Conservation (phyloP, 1,140 invertebrate genomes). For the Lordiphosa stackelbergi region DNA sequence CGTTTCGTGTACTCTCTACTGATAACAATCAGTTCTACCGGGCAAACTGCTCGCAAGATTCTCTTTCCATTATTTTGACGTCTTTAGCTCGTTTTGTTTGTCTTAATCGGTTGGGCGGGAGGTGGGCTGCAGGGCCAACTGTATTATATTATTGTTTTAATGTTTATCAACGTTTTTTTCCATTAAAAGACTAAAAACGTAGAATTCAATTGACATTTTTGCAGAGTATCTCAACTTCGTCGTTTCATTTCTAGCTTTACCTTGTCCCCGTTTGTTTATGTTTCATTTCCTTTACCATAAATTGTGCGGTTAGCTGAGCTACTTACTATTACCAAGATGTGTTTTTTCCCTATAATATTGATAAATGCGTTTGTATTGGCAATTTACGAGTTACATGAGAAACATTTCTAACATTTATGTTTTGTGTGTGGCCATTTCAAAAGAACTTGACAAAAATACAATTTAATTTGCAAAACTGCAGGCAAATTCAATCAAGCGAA, state of each 20-base stretch:
- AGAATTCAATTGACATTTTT: not conserved
- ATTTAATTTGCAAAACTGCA: slow-evolving; percentile 28
- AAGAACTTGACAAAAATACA: slow-evolving; percentile 20
- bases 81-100: no score
- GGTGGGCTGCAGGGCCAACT: no score
- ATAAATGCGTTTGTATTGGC: slow-evolving; percentile 36
- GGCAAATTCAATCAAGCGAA: slow-evolving; percentile 67
- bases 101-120: no score
- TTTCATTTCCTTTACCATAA: slow-evolving; percentile 60
- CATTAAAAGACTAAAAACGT: not conserved
- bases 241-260: not conserved
- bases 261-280: slow-evolving; percentile 33
- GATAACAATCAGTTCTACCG: no score
- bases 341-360: slow-evolving; percentile 40
- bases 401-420: slow-evolving; percentile 15
- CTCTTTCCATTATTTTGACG: no score
- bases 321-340: slow-evolving; percentile 9
- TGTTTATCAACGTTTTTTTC: not conserved
- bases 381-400: slow-evolving; percentile 37
- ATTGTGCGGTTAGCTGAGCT: slow-evolving; percentile 42
- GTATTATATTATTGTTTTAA: no score
- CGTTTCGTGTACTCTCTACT: no score
- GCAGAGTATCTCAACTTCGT: slow-evolving; percentile 27
- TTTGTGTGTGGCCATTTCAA: slow-evolving; percentile 44
- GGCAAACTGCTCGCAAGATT: no score